Evolutionary conservation across 2,113 vertebrate genomes (phyloP).

Genomic region (Centropus unirufus): DNA sequence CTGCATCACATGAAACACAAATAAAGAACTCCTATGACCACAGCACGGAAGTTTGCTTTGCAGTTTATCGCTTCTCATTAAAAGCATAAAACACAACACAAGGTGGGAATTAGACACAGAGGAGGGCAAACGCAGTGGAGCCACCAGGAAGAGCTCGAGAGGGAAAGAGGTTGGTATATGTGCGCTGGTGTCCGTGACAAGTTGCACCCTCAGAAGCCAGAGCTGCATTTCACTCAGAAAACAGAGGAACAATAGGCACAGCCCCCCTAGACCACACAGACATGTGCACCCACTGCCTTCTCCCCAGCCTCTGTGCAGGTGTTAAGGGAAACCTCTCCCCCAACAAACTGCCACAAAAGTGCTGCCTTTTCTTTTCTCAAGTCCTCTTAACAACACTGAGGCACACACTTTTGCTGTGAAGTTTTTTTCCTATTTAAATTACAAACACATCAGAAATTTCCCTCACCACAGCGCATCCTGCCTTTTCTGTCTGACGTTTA

Average conservation of each 20-base stretch:
- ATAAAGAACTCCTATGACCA: constrained; percentile 41
- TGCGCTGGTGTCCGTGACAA: neutral
- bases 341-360: constrained; percentile 57
- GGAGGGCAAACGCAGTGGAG: neutral
- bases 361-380: constrained; percentile 35
- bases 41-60: constrained; percentile 47
- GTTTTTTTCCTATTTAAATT: constrained; percentile 33
- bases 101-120: constrained; percentile 22
- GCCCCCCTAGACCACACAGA: neutral
- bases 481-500: constrained; percentile 64
- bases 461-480: constrained; percentile 52
- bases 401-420: constrained; percentile 35
- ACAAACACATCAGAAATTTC: constrained; percentile 53
- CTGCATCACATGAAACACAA: constrained; percentile 55
- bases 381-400: constrained; percentile 13
- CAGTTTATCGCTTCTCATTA: constrained; percentile 41
- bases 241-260: neutral
- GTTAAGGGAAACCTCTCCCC: constrained; percentile 32
- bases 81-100: neutral
- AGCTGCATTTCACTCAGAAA: neutral
- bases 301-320: constrained; percentile 8
- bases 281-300: constrained; percentile 8
- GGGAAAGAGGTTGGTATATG: neutral
- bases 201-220: neutral
- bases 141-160: constrained; percentile 16